Evolutionary conservation across 2,888 invertebrate species (phyloP).

Genomic region (Anthophora plumipes): DNA sequence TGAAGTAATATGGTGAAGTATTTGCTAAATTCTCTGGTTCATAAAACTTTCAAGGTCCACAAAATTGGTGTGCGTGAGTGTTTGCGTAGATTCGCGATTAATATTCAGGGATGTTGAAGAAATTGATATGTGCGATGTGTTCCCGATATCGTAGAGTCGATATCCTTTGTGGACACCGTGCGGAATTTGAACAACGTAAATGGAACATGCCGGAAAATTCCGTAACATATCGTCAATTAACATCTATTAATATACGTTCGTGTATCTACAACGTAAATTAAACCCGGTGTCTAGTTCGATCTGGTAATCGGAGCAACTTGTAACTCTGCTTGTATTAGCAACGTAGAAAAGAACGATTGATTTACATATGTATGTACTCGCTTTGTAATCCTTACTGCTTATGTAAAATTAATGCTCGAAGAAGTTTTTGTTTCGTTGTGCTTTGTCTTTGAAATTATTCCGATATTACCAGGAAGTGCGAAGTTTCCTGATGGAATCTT

Average conservation of each 20-base stretch:
- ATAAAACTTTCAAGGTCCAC: too few relatives aligned
- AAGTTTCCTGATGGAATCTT: too few relatives aligned
- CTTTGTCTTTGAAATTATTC: too few relatives aligned
- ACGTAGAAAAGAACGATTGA: background rate
- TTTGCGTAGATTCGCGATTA: slow-evolving; percentile 10
- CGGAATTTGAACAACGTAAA: slow-evolving; percentile 3
- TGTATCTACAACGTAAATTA: slow-evolving; percentile 33
- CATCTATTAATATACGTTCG: slow-evolving; percentile 43
- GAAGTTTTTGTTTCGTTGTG: background rate
- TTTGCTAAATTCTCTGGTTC: too few relatives aligned
- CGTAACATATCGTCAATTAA: slow-evolving; percentile 42
- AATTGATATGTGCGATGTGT: slow-evolving; percentile 33
- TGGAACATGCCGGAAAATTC: slow-evolving; percentile 32
- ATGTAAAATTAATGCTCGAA: background rate
- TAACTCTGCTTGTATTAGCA: background rate
- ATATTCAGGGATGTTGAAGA: slow-evolving; percentile 34
- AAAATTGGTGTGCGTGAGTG: background rate
- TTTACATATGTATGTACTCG: slow-evolving; percentile 9
- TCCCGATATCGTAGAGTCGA: background rate
- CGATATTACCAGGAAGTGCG: too few relatives aligned
- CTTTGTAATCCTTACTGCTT: background rate
- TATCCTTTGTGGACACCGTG: background rate
- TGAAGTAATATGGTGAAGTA: too few relatives aligned
- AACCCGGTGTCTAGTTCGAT: slow-evolving; percentile 16
- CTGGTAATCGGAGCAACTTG: background rate